Conservation (phyloP, 2,797 vertebrate genomes). For the Cirrhinus mrigala region DNA sequence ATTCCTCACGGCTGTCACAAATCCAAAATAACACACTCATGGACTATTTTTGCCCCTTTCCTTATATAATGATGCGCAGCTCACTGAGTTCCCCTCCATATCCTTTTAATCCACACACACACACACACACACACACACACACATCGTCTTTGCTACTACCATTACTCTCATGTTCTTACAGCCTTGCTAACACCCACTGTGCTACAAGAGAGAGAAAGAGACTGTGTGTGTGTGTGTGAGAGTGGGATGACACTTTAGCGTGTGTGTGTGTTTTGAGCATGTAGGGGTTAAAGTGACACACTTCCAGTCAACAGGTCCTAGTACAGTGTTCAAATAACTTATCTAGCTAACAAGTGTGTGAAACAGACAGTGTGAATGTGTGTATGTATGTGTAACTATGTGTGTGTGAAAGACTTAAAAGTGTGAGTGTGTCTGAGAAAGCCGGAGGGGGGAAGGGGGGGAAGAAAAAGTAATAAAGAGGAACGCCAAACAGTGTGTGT, state of each 20-base stretch:
- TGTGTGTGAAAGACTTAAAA: slow-evolving; percentile 41
- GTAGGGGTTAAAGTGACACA: not conserved
- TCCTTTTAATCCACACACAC: slow-evolving; percentile 28
- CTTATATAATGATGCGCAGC: not conserved
- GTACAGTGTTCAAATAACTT: slow-evolving; percentile 57
- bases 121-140: slow-evolving; percentile 2
- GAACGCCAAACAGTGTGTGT: slow-evolving; percentile 3
- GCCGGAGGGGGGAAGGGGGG: not conserved
- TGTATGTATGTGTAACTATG: slow-evolving; percentile 1
- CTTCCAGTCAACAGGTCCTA: slow-evolving; percentile 53
- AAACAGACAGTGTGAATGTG: slow-evolving; percentile 11
- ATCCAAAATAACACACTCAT: slow-evolving; percentile 14
- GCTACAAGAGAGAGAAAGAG: slow-evolving; percentile 29
- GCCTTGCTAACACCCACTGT: slow-evolving; percentile 47
- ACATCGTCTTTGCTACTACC: not conserved
- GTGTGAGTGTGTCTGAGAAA: slow-evolving; percentile 19
- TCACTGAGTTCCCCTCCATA: slow-evolving; percentile 8
- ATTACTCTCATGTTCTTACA: slow-evolving; percentile 18
- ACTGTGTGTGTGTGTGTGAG: slow-evolving; percentile 43
- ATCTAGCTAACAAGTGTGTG: slow-evolving; percentile 23
- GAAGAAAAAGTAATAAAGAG: not conserved
- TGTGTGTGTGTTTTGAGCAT: slow-evolving; percentile 25
- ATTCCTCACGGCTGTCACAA: not conserved
- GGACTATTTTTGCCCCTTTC: not conserved
- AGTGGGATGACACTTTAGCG: slow-evolving; percentile 54